Evolutionary conservation across 2,113 vertebrate genomes (phyloP), one percentile per base, ranked within the genome.

Genomic region (Phylloscopus trochilus): DNA sequence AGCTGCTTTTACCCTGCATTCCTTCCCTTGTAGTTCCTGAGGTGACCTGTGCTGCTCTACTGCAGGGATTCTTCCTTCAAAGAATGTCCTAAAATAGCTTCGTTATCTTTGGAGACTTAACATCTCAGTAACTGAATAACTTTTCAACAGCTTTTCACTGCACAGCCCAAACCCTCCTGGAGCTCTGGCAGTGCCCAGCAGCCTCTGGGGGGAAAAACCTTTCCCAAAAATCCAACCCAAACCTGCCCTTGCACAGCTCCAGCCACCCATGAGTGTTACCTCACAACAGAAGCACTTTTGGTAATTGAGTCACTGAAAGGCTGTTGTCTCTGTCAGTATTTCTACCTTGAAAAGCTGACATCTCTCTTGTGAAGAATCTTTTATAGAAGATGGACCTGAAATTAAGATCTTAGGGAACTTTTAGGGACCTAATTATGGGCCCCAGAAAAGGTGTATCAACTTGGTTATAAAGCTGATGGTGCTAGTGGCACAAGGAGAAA

Each of bases 231-330:
- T 37, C 63, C 63, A 35, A 1, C 26, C 20, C 1, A 11, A 47
- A 1, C 24, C 55, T 46, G 0, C 52, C 1, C 24, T 35, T 41
- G 0, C 15, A 2, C 41, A 63, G 24, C 20, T 63, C 12, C 49
- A 70, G 15, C 41, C 49, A 41, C 8, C 35, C 35, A 6, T 2
- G 30, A 49, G 15, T 6, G 1, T n/a, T 21, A 7, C 37, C 17
- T 78, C n/a, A 23, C 43, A 30, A 13, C 8, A 14, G 6, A 18
- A 77, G 27, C 23, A 8, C 5, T 89, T 67, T 16, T 41, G 22
- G 15, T 92, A 15, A 56, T 94, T 43, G 46, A 67, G 66, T 55
- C 83, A 53, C 53, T 66, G 77, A 46, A 67, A 8, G 39, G 13
- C 15, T 64, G 9, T 7, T 44, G 31, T 30, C 11, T 35, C 31